Evolutionary conservation across 1,140 invertebrate genomes (phyloP), one percentile per base, ranked within the genome.

Genomic region (Aphaenogaster rudis): DNA sequence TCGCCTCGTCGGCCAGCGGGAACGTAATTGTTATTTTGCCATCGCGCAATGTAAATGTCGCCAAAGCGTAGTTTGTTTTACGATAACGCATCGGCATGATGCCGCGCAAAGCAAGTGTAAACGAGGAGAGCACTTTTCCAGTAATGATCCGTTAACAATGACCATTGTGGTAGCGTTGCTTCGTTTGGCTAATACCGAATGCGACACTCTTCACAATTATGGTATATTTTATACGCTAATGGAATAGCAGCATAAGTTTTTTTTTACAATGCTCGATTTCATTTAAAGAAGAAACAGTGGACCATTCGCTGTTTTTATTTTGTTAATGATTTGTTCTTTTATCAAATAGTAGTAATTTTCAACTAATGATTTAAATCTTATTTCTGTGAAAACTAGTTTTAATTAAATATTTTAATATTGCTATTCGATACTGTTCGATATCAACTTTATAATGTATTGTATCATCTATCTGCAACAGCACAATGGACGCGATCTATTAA

Each of bases 1-100:
- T 86, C 64, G 86, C 79, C 85, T 81, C 85, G 50, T 57, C 69
- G 69, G n/a, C 42, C 45, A 39, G 57, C 80, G 80, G 42, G 48
- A 80, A 64, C 86, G 79, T 86, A 82, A 82, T 82, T 71, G 64
- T 82, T 80, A 82, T 81, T 86, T 86, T 82, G 79, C 63, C 86
- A 81, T 71, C 67, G 77, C 57, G 52, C 86, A 82, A 71, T 82
- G 86, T 86, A 86, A 86, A 86, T 82, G 78, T 86, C 67, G 79
- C 78, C 57, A 82, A 86, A 86, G 76, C 69, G 39, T 76, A 84
- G 80, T 84, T 84, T 84, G 80, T 84, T 84, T 84, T 84, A 84
- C 80, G 69, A 84, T 84, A 84, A 84, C 80, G 80, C 80, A 74
- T 84, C 69, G 80, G 80, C 42, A 84, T 76, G 80, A 84, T 50